Base-by-base conservation (phyloP, 1,140 invertebrate genomes). In the Drosophila nasuta region DNA sequence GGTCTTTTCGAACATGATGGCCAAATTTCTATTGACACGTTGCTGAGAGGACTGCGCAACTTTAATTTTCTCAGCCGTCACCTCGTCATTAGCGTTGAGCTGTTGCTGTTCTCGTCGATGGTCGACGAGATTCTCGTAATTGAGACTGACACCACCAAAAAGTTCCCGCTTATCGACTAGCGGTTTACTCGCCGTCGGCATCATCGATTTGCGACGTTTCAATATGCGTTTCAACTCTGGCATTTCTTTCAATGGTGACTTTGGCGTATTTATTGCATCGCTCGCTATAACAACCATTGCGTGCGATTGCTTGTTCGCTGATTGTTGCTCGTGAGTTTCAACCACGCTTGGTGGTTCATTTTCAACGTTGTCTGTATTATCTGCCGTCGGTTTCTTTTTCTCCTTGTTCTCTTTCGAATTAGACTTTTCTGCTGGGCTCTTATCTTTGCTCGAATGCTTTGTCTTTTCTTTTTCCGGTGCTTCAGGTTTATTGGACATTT, bases 1-100 rank as follows among this genome's bases (percentile, higher is more conserved):
- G 5, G 78, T 73, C 48, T 73, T 92, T 38, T 89, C 57, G 3
- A 91, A 91, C 7, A 92, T 81, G 15, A 71, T 59, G 1, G 79
- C 81, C 28, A 89, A 25, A 38, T 20, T 56, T 35, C 45, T 30
- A 17, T 45, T 73, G 0, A 48, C 15, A 20, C 17, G 62, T 25
- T 25, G 3, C 43, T 11, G 67, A 0, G 38, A 0, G 5, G 35
- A 13, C 30, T 68, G 15, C 2, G 58, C 20, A 6, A 7, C n/a
- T 13, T 33, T 48, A 1, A n/a, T 13, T 46, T 65, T 25, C 13
- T 68, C 59, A 41, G 33, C 7, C 6, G 15, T 25, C 65, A 3
- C 28, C 13, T 46, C 8, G 10, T 65, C 20, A 5, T 63, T 41
- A 1, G 60, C 17, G 3, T 78, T 38, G 1, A 38, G 52, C 15